Conservation (phyloP, 2,113 vertebrate genomes). For the Arvicanthis niloticus region DNA sequence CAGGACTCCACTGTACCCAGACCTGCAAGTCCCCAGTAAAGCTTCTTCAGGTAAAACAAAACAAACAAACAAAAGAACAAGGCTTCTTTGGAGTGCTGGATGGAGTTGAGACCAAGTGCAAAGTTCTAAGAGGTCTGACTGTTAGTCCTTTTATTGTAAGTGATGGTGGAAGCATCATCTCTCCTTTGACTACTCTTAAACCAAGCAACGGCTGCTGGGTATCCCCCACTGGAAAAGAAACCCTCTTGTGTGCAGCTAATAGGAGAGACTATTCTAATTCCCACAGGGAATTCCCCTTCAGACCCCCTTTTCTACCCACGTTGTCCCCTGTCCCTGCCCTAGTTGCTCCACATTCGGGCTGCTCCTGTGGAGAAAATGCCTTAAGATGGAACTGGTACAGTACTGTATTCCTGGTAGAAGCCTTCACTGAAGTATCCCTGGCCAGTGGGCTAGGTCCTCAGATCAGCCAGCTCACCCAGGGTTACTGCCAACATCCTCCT, state of each 20-base stretch:
- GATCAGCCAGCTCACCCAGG: conserved; percentile 85
- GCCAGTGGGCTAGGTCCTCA: conserved; percentile 83
- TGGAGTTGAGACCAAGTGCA: conserved; percentile 51
- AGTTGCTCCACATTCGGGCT: conserved; percentile 53
- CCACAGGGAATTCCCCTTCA: conserved; percentile 84
- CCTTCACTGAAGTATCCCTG: conserved; percentile 78
- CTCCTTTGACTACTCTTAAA: conserved; percentile 64
- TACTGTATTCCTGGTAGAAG: conserved; percentile 84
- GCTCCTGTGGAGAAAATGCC: conserved; percentile 77
- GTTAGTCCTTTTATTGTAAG: conserved; percentile 53
- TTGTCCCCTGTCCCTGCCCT: conserved; percentile 37
- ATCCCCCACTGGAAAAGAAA: conserved; percentile 83
- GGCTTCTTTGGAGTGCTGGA: not conserved
- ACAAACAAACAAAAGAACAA: not conserved
- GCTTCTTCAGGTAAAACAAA: not conserved
- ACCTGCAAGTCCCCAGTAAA: not conserved
- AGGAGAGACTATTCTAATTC: conserved; percentile 87
- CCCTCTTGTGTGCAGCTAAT: conserved; percentile 84
- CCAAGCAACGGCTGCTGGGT: conserved; percentile 78
- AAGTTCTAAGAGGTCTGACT: conserved; percentile 74
- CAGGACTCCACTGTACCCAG: not conserved
- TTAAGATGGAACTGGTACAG: conserved; percentile 77
- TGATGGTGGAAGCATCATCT: conserved; percentile 14
- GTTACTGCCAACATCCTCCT: conserved; percentile 87
- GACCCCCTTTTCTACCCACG: conserved; percentile 82